A percentile compares a stretch with the other conserved stretches of the same genome.
These are phyloP conservation scores for Gonioctena quinquepunctata DNA, from an alignment of 1,140 invertebrate species.

Conservation along the genomic window DNA sequence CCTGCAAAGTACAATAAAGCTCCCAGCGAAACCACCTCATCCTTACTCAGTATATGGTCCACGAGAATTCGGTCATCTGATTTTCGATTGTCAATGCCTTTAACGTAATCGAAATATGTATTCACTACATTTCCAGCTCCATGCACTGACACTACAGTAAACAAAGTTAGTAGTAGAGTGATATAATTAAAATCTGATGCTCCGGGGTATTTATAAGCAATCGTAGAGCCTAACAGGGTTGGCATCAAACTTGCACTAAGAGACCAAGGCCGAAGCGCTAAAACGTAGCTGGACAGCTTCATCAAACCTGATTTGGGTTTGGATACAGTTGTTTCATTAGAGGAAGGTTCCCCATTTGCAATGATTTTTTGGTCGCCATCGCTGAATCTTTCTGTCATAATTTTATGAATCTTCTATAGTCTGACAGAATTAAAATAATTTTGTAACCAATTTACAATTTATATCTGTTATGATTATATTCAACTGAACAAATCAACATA, in stretches of 20 bases:
- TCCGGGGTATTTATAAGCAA: slow-evolving; percentile 78
- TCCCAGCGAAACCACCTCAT: slow-evolving; percentile 77
- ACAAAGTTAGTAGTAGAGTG: slow-evolving; percentile 77
- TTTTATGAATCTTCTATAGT: too few species aligned
- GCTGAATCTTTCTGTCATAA: slow-evolving; percentile 3
- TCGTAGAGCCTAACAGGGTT: slow-evolving; percentile 80
- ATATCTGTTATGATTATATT: too few species aligned
- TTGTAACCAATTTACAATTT: too few species aligned
- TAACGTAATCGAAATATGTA: slow-evolving; percentile 92
- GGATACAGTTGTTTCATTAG: background rate
- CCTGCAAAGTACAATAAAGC: slow-evolving; percentile 85
- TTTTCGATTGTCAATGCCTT: slow-evolving; percentile 90
- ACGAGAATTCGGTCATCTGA: slow-evolving; percentile 92
- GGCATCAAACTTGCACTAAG: slow-evolving; percentile 89
- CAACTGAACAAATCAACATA: too few species aligned
- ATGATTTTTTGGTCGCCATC: background rate
- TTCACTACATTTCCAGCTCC: slow-evolving; percentile 97
- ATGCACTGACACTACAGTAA: slow-evolving; percentile 88
- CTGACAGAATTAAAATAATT: too few species aligned
- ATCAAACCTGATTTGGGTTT: slow-evolving; percentile 63
- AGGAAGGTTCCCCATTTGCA: slow-evolving; percentile 18
- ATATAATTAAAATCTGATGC: slow-evolving; percentile 75
- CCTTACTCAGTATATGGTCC: slow-evolving; percentile 83
- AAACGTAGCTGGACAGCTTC: slow-evolving; percentile 84
- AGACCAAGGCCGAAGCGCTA: slow-evolving; percentile 90